Evolutionary conservation across 2,888 invertebrate species (phyloP).

Genomic region (Amiota mariae): DNA sequence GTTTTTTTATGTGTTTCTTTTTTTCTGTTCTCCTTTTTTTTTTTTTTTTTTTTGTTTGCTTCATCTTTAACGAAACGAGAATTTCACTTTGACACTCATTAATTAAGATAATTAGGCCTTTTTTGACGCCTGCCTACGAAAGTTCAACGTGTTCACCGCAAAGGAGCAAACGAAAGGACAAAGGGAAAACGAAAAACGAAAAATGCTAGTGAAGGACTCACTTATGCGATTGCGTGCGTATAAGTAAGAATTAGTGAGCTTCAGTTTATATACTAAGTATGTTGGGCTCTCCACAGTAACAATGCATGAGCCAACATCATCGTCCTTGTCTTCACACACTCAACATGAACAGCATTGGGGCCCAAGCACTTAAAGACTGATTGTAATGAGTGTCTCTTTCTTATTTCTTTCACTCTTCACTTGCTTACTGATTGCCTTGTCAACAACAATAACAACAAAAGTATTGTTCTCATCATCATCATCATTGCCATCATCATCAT

Average conservation of each 20-base stretch:
- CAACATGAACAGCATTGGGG: no score
- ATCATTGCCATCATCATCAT: no score
- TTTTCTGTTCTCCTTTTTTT: not conserved
- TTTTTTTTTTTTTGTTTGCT: conserved; percentile 31
- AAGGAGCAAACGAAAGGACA: conserved; percentile 33
- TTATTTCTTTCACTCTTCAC: not conserved
- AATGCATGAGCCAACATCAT: no score
- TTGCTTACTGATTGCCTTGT: conserved; percentile 9
- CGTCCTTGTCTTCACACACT: no score
- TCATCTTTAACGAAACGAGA: conserved; percentile 54
- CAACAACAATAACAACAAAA: no score
- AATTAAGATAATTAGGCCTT: conserved; percentile 68
- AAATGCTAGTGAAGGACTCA: not conserved
- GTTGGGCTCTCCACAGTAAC: no score
- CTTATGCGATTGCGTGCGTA: conserved; percentile 26
- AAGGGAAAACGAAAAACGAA: conserved; percentile 31
- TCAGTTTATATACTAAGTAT: no score
- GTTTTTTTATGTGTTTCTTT: not conserved
- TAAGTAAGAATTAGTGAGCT: conserved; percentile 32
- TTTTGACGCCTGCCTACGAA: conserved; percentile 54
- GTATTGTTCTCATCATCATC: no score
- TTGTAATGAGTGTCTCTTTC: conserved; percentile 50
- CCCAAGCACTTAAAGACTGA: conserved; percentile 39
- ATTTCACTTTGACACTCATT: conserved; percentile 65
- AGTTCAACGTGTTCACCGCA: conserved; percentile 56